Conservation (phyloP, 2,888 invertebrate species). For the Drosophila acutilabella region DNA sequence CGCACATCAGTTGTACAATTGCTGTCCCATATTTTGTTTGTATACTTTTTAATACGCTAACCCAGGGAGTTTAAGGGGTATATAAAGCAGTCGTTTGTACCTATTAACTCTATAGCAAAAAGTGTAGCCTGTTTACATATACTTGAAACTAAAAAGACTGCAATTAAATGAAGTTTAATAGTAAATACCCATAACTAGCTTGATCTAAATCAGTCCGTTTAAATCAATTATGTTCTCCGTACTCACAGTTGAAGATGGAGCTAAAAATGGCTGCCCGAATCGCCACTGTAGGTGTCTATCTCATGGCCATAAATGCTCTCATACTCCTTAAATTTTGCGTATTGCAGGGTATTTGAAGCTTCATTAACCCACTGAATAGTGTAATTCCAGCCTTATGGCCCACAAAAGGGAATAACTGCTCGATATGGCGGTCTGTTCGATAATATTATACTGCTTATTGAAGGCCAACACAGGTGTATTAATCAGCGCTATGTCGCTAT, state of each 20-base stretch:
- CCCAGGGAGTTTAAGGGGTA: background rate
- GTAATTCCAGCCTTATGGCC: too few relatives aligned
- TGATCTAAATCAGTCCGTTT: constrained; percentile 49
- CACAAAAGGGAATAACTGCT: constrained; percentile 32
- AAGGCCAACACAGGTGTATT: constrained; percentile 46
- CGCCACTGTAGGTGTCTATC: constrained; percentile 61
- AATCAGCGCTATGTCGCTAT: constrained; percentile 69
- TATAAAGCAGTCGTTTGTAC: background rate
- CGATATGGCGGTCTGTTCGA: constrained; percentile 33
- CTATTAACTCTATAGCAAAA: too few relatives aligned
- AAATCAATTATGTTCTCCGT: constrained; percentile 40
- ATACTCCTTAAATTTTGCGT: constrained; percentile 73
- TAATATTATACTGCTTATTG: constrained; percentile 21
- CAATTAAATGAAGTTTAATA: constrained; percentile 14
- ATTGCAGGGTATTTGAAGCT: constrained; percentile 73
- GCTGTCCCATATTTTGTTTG: constrained; percentile 34
- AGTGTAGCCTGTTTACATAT: too few relatives aligned
- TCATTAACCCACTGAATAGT: background rate
- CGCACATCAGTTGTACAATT: constrained; percentile 14
- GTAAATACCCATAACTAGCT: constrained; percentile 31
- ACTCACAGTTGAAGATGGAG: constrained; percentile 37
- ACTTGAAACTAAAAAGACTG: too few relatives aligned
- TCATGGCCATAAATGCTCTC: constrained; percentile 31
- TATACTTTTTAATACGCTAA: constrained; percentile 10
- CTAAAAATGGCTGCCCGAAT: constrained; percentile 69